Evolutionary conservation across 1,140 invertebrate species (phyloP).

Genomic region (Nymphalis io): DNA sequence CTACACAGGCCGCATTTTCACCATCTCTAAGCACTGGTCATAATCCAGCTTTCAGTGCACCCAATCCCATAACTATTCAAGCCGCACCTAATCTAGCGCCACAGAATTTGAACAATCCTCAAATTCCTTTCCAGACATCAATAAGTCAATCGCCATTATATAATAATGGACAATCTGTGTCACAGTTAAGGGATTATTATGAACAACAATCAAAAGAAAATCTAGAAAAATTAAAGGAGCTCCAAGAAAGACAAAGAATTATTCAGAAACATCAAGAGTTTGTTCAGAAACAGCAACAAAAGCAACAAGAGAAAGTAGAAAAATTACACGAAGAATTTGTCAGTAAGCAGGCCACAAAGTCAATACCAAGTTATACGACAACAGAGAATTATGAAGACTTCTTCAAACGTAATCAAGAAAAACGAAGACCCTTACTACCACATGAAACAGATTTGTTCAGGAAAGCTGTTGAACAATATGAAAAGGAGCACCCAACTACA

Average conservation of each 20-base stretch:
- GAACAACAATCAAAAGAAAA: slow-evolving; percentile 85
- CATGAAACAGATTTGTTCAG: slow-evolving; percentile 78
- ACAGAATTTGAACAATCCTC: slow-evolving; percentile 44
- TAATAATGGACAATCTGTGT: slow-evolving; percentile 72
- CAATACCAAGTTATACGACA: slow-evolving; percentile 76
- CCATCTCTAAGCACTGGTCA: slow-evolving; percentile 67
- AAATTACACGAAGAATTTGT: slow-evolving; percentile 84
- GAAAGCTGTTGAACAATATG: slow-evolving; percentile 77
- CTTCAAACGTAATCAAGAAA: slow-evolving; percentile 64
- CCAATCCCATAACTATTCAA: slow-evolving; percentile 70
- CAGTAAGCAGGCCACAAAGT: slow-evolving; percentile 83
- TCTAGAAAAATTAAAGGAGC: slow-evolving; percentile 80
- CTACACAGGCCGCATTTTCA: slow-evolving; percentile 72
- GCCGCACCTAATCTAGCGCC: slow-evolving; percentile 69
- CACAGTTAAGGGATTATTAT: slow-evolving; percentile 80
- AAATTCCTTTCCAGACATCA: slow-evolving; percentile 64
- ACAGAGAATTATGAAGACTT: slow-evolving; percentile 73
- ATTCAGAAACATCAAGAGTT: slow-evolving; percentile 87
- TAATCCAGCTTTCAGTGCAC: slow-evolving; percentile 58
- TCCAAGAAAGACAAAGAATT: slow-evolving; percentile 83
- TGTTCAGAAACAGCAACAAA: slow-evolving; percentile 85
- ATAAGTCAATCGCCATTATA: slow-evolving; percentile 76
- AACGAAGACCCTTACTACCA: slow-evolving; percentile 67
- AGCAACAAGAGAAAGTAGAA: slow-evolving; percentile 84
- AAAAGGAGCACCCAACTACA: slow-evolving; percentile 77